Base-by-base conservation (phyloP, 2,888 invertebrate species). In the Eupsilia transversa region DNA sequence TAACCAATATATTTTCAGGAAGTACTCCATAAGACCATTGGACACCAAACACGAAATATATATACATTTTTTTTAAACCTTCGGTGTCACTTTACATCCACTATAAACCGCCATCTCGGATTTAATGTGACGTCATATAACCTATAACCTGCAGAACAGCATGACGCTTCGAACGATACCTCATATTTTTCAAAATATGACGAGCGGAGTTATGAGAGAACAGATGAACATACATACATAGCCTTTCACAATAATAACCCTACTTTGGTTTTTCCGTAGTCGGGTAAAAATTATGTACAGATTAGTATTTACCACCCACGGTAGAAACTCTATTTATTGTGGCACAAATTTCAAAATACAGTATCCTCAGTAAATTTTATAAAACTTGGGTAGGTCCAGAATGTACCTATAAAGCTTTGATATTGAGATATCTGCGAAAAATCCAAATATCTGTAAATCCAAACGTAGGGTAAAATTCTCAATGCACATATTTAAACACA, bases 401-500 rank as follows among this genome's bases (percentile, higher is more conserved):
- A 23, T 49, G 12, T 23, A 23, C 46, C 20, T 52, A 54, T 1
- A 54, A 54, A 54, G 27, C 52, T 46, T 5, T 20, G 52, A 12
- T 52, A 12, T 3, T 10, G n/a, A n/a, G n/a, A 2, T 54, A 27
- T 54, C 14, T 14, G 14, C 27, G 35, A 35, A 23, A 43, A 46
- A 56, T 63, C 33, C 27, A 61, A 61, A 46, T 77, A 54, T 61
- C 54, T 9, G 23, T 3, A 65, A 79, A 60, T 46, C 46, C 38
- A 30, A 60, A 61, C 46, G 65, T 41, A 52, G 52, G 56, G 61
- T 35, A 77, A 70, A 49, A 72, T 74, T 72, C 76, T 71, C 59
- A 73, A 79, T 77, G 69, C 74, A 71, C 63, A 80, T 76, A 78
- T 72, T 74, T 72, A 77, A 85, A 84, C 70, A 52, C 49, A 61